Evolutionary conservation across 2,113 vertebrate species (phyloP), one percentile per base, ranked within the genome.

Genomic region (Ceratotherium simum): DNA sequence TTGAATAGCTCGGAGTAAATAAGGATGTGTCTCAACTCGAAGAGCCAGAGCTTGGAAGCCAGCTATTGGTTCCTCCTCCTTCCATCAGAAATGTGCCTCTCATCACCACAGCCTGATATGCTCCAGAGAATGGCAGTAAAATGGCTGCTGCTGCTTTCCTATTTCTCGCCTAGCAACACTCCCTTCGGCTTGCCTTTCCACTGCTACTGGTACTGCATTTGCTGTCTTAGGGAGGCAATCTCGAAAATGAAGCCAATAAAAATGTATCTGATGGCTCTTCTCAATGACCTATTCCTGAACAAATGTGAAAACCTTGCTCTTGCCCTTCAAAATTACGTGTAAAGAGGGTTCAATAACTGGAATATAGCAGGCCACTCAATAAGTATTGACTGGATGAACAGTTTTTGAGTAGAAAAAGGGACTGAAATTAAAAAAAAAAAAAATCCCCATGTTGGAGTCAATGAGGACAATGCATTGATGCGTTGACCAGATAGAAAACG

Each of bases 241-340:
- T 93, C 18, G 13, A 79, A 96, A 82, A 27, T 8, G 70, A 96
- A 93, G 82, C 70, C 94, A 96, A 79, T 78, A 29, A 85, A 91
- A 72, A 92, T 23, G n/a, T 14, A 54, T 78, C 51, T 62, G 65
- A 91, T 29, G 25, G 31, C 72, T 93, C 72, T 81, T 83, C 42
- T 60, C 31, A 20, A 31, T 54, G 91, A 91, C 56, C 56, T 91
- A 13, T 64, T 80, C 54, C 82, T 78, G n/a, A 91, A 64, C 31
- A 46, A 92, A 84, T 27, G 21, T n/a, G 54, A 80, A 95, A 67
- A 80, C 36, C 31, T 80, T n/a, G 75, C 46, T 84, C 65, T 84
- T 72, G 48, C 46, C 78, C 42, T 79, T 42, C 9, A 96, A 46
- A 60, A 93, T 87, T 62, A 90, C 8, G 39, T 0, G 8, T 29